Percentiles rank a stretch among this genome's conserved stretches.
Conservation (phyloP, 2,113 vertebrate species). For the Micronycteris hirsuta region DNA sequence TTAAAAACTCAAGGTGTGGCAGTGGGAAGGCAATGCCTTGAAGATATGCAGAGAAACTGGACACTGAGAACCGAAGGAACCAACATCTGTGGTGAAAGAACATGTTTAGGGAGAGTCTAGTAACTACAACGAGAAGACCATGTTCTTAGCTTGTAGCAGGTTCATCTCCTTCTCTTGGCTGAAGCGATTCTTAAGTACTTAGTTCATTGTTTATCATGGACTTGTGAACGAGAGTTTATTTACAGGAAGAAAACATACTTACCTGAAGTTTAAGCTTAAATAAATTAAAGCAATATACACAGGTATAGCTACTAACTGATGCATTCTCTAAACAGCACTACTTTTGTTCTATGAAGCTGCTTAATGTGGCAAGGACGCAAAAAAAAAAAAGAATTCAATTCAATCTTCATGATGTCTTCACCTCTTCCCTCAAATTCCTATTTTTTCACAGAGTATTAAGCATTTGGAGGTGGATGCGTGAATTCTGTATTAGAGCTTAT, state of each 20-base stretch:
- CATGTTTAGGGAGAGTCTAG: background rate
- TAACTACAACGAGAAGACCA: background rate
- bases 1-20: background rate
- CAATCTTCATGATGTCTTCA: background rate
- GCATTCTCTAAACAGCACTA: conserved; percentile 67
- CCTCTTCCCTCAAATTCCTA: background rate
- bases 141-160: background rate
- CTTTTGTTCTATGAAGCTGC: conserved; percentile 65
- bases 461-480: background rate
- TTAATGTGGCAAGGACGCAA: conserved; percentile 64
- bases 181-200: background rate
- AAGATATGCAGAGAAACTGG: background rate
- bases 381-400: conserved; percentile 78
- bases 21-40: background rate
- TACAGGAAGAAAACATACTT: conserved; percentile 15
- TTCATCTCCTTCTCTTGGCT: conserved; percentile 32
- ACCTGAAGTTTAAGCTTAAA: conserved; percentile 44
- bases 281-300: conserved; percentile 58
- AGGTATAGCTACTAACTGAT: background rate
- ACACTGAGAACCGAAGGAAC: background rate
- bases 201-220: background rate
- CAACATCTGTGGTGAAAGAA: background rate
- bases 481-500: background rate
- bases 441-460: background rate
- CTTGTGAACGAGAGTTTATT: background rate